Evolutionary conservation across 2,888 invertebrate species (phyloP), one percentile per base, ranked within the genome.

Genomic region (Caenorhabditis uteleia): DNA sequence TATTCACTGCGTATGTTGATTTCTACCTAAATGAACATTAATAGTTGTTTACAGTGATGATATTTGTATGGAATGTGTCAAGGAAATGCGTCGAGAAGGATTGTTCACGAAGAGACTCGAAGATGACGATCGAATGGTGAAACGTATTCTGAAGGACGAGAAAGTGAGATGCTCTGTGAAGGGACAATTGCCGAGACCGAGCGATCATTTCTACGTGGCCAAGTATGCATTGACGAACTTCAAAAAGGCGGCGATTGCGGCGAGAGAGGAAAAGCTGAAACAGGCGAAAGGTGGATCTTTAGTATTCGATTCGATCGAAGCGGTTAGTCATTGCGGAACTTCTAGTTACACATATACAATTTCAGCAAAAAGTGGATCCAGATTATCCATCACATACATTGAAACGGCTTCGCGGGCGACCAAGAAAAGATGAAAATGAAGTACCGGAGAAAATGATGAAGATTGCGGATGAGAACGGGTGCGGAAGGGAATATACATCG

Each of bases 41-140:
- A 14, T 34, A 10, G 34, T 14, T 25, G 6, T 45, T 50, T 77
- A 45, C 54, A 79, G 79, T 0, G 47, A 36, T 7, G 78, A 80
- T 31, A 56, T 80, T 27, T 80, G 80, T 46, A 49, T 64, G 46
- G 69, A 74, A 23, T 80, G 80, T 44, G 59, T 76, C 14, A 40
- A 50, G 23, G 53, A 59, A 25, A 51, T 77, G 50, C 62, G 72
- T 12, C 34, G 58, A 10, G 80, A 77, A 21, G 75, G 68, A 2
- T 54, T 60, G 18, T 77, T 74, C 48, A 74, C 53, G 36, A 40
- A 56, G 2, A 40, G 46, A 8, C 49, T 79, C 6, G 73, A 74
- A 14, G 59, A 68, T 0, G 69, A 67, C 25, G 62, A 55, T 1
- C 50, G 53, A 23, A 33, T 72, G 31, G 70, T 64, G 1, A 25